Evolutionary conservation across 2,888 invertebrate species (phyloP), one percentile per base, ranked within the genome.

Genomic region (Incurvaria masculella): DNA sequence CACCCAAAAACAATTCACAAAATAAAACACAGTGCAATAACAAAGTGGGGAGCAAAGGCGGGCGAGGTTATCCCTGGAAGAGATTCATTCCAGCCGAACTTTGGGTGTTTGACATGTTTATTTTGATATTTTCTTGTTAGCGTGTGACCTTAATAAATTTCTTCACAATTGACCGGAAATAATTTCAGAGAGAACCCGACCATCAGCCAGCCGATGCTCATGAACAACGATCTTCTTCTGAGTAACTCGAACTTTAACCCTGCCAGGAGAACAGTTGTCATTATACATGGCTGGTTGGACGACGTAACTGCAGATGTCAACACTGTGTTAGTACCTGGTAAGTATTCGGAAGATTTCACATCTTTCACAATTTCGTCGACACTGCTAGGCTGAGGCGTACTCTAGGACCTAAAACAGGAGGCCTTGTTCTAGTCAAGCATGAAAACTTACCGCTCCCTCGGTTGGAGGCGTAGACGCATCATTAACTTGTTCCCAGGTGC

Each of bases 201-300:
- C 3, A 49, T 58, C 1, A 71, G 70, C 43, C 67, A 70, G 47
- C 71, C 69, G 2, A 47, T 70, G 19, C 21, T 65, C 1, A 44
- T 59, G 6, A 62, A 65, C 52, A 65, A 61, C 23, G 56, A 57
- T 1, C 56, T 47, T 1, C 48, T 63, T 3, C 52, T 70, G 0
- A 51, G 56, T 8, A 43, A 52, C 2, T 63, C 62, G 2, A 65
- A 67, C 49, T 70, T 58, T 50, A 53, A 58, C 17, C 58, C 50
- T 27, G 49, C 49, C n/a, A 61, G 59, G 46, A 61, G 66, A 14
- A 69, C 69, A 0, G 55, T 69, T 11, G 51, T 71, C 1, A 58
- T 71, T 1, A 56, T 70, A 6, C 71, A 71, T 38, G 69, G 66
- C 2, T 64, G 66, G 64, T 54, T 53, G 49, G 64, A 64, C 26